phyloP scores from a whole-genome alignment of 2,888 invertebrate genomes.

The Heteromyza rotundicornis region DNA sequence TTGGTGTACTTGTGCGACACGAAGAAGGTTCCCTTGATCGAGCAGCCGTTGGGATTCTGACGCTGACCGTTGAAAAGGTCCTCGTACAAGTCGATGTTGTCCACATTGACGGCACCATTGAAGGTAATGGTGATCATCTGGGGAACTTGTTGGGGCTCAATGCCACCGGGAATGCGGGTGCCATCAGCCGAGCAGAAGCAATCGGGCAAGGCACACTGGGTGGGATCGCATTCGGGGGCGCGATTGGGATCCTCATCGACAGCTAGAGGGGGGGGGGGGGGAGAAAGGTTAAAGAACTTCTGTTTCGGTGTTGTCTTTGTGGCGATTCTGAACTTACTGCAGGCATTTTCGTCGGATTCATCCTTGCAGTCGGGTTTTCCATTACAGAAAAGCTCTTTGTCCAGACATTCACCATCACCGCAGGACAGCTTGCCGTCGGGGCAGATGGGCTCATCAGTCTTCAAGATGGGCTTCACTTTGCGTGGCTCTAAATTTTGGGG shows the following conservation, averaged over 20 bases:
- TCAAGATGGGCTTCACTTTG: slow-evolving; percentile 85
- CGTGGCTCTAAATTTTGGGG: slow-evolving; percentile 75
- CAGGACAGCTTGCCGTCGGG: slow-evolving; percentile 89
- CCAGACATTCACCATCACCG: slow-evolving; percentile 90
- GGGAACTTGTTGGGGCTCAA: slow-evolving; percentile 84
- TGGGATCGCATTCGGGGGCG: slow-evolving; percentile 89
- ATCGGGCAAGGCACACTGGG: slow-evolving; percentile 86
- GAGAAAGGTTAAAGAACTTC: background rate
- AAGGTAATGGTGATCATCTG: slow-evolving; percentile 94
- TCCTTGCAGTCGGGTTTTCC: slow-evolving; percentile 92
- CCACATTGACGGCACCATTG: slow-evolving; percentile 90
- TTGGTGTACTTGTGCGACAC: slow-evolving; percentile 92
- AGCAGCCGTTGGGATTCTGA: slow-evolving; percentile 88
- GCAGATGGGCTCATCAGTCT: slow-evolving; percentile 92
- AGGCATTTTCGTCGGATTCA: slow-evolving; percentile 94
- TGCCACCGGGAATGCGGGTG: slow-evolving; percentile 83
- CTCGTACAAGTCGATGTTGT: slow-evolving; percentile 90
- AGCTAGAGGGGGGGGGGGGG: slow-evolving; percentile 67
- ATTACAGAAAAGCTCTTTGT: slow-evolving; percentile 91
- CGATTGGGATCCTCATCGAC: slow-evolving; percentile 90
- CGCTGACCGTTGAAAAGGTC: slow-evolving; percentile 86
- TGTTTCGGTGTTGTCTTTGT: no score
- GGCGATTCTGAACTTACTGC: slow-evolving; percentile 76
- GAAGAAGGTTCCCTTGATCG: slow-evolving; percentile 88
- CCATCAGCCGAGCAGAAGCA: slow-evolving; percentile 94